A percentile compares a stretch with the other conserved stretches of the same genome.
These are phyloP conservation scores for Charadrius vociferus DNA, from an alignment of 2,113 vertebrate species.

Conservation along the genomic window DNA sequence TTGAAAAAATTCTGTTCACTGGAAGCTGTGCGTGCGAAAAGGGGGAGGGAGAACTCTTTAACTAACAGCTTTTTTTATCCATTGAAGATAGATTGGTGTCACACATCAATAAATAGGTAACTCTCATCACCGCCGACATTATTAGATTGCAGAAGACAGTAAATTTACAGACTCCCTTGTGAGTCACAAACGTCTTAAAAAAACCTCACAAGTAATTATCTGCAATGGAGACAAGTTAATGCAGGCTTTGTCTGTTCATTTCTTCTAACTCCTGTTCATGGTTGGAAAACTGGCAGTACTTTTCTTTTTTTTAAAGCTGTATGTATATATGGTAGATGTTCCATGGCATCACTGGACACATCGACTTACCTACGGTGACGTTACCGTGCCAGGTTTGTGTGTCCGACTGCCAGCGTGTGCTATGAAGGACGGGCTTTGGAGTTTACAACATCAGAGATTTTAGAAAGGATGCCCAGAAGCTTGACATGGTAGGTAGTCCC, in stretches of 20 bases:
- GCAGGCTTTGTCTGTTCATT: background rate
- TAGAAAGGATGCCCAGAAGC: background rate
- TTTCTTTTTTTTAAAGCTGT: background rate
- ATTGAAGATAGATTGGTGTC: slow-evolving; percentile 48
- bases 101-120: slow-evolving; percentile 67
- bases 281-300: background rate
- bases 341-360: background rate
- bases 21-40: background rate
- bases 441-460: background rate
- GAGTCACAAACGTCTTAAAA: slow-evolving; percentile 59
- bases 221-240: slow-evolving; percentile 55
- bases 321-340: background rate
- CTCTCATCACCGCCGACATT: slow-evolving; percentile 43
- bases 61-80: slow-evolving; percentile 41
- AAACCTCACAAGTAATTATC: slow-evolving; percentile 64
- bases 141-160: slow-evolving; percentile 68
- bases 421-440: background rate
- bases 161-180: slow-evolving; percentile 63
- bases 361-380: background rate
- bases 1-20: slow-evolving; percentile 9
- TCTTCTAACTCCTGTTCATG: background rate
- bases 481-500: background rate
- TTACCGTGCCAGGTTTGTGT: background rate
- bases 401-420: background rate
- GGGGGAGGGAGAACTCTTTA: background rate